Percentiles rank a stretch among this genome's conserved stretches.
phyloP scores from a whole-genome alignment of 1,140 invertebrate species.

The Streblospio benedicti region DNA sequence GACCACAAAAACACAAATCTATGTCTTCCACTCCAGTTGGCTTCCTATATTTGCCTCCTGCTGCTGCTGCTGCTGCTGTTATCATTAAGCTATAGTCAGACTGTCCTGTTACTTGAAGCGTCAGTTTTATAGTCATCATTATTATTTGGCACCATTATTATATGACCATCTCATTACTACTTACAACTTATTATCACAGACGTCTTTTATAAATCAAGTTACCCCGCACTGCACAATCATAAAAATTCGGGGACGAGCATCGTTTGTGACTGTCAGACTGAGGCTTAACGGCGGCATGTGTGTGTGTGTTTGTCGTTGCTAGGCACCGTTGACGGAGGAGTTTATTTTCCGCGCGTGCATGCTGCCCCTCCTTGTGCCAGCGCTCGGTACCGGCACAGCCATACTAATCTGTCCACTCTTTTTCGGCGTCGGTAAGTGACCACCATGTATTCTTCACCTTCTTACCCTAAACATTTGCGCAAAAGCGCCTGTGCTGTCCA shows the following conservation, averaged over 20 bases:
- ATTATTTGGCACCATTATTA: background rate
- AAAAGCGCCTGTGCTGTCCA: too few relatives aligned
- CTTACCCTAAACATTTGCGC: too few relatives aligned
- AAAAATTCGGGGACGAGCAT: background rate
- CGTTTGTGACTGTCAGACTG: background rate
- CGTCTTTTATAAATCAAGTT: background rate
- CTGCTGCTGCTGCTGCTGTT: too few relatives aligned
- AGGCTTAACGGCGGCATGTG: background rate
- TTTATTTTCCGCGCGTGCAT: conserved; percentile 90
- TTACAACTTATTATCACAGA: background rate
- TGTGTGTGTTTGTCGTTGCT: too few relatives aligned
- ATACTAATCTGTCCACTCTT: conserved; percentile 81
- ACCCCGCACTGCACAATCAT: background rate
- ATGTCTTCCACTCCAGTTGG: too few relatives aligned
- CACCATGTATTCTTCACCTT: background rate
- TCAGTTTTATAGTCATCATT: background rate
- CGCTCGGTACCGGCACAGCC: conserved; percentile 63
- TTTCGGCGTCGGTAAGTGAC: conserved; percentile 70
- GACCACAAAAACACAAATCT: too few relatives aligned
- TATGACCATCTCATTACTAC: background rate
- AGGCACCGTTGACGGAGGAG: conserved; percentile 85
- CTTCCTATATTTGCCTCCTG: too few relatives aligned
- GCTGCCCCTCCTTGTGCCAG: conserved; percentile 77
- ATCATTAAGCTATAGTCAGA: too few relatives aligned
- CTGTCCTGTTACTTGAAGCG: too few relatives aligned